phyloP scores from a whole-genome alignment of 2,113 vertebrate genomes.

The Hassar affinis region DNA sequence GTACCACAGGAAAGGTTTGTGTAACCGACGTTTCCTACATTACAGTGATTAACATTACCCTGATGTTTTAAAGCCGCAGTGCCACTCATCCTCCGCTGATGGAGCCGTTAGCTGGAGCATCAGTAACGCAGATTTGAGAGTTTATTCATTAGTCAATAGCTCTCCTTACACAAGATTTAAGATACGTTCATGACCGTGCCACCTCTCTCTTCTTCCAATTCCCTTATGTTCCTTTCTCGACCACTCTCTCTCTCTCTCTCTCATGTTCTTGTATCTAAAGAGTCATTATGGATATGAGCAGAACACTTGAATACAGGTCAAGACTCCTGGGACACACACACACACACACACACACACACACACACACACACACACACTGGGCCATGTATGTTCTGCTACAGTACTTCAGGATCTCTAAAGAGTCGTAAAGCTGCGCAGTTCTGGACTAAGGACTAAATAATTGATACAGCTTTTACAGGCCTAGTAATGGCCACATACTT shows the following conservation, averaged over 20 bases:
- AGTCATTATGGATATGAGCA: background rate
- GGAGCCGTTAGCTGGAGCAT: background rate
- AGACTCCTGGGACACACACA: slow-evolving; percentile 24
- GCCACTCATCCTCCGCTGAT: background rate
- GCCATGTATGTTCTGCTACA: slow-evolving; percentile 29
- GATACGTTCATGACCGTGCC: background rate
- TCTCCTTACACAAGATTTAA: background rate
- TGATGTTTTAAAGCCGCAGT: background rate
- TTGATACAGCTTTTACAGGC: slow-evolving; percentile 58
- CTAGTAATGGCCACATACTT: slow-evolving; percentile 45
- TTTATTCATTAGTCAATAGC: slow-evolving; percentile 13
- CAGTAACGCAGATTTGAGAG: background rate
- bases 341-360: slow-evolving; percentile 25
- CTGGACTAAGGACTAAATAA: slow-evolving; percentile 49
- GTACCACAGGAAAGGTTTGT: background rate
- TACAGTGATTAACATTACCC: background rate
- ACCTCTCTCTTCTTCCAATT: background rate
- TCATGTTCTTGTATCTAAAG: background rate
- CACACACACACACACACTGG: slow-evolving; percentile 15
- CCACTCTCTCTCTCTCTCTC: slow-evolving; percentile 16
- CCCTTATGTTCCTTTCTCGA: background rate
- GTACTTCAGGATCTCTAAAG: slow-evolving; percentile 40
- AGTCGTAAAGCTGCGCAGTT: slow-evolving; percentile 24
- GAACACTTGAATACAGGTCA: slow-evolving; percentile 29
- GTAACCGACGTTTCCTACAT: too few species aligned